Base-by-base conservation (phyloP, 2,113 vertebrate genomes). In the Nannobrachium achirus region DNA sequence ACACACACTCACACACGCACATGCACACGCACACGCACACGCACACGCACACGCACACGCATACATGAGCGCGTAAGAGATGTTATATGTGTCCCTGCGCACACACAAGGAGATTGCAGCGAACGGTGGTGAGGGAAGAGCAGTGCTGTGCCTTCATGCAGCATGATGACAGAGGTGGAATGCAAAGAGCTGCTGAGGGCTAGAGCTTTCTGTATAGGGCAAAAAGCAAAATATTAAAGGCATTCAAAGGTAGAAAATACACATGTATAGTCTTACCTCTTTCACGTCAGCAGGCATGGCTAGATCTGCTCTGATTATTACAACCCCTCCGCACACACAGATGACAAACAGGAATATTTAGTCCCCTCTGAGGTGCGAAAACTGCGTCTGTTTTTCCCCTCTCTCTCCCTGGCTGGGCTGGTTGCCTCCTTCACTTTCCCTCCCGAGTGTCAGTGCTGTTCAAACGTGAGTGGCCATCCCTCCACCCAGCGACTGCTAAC, bases 211-310 rank as follows among this genome's bases (percentile, higher is more conserved):
- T 72, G 80, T 75, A 5, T 75, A 82, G 10, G 5, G 18, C 15
- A 48, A 55, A 85, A 56, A 61, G 61, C 51, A 72, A 67, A 76
- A 73, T 51, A 56, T 70, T 56, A 65, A 65, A 57, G 25, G 25
- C 25, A 33, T 33, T 33, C 25, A 53, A 46, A 55, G 75, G 41
- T n/a, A 33, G 6, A 39, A 38, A 66, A 59, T 14, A 60, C 40
- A 60, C 40, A 63, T 7, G 69, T 73, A 61, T 65, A 59, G 41
- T 80, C 89, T 90, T 88, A 93, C 92, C 92, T 92, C 91, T 76
- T 92, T 91, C 72, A 92, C 87, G 91, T 92, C 88, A 67, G 89
- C 90, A 63, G 90, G 90, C 92, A 93, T 93, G 63, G 72, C 83
- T 76, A 82, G 83, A 80, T 85, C 72, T 84, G 73, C 61, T 79